These are phyloP conservation scores for Pomatorhinus ruficollis DNA, from an alignment of 2,113 vertebrate genomes.

Conservation along the genomic window DNA sequence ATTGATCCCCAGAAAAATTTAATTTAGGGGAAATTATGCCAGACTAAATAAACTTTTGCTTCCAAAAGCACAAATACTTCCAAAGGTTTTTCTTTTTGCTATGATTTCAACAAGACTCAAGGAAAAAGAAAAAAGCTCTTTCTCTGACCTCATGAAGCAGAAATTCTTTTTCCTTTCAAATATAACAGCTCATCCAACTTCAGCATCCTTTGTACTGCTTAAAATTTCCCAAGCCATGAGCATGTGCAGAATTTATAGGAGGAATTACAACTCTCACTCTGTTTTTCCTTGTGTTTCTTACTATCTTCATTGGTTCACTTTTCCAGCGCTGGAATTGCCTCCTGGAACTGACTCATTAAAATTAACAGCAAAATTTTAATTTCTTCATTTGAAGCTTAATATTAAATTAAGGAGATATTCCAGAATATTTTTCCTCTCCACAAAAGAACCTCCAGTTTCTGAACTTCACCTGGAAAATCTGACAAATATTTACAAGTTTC, in stretches of 20 bases:
- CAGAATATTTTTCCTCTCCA: background rate
- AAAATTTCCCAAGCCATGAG: background rate
- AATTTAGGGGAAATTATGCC: background rate
- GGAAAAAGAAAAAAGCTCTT: background rate
- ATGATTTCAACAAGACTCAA: background rate
- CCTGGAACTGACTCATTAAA: background rate
- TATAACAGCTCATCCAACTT: background rate
- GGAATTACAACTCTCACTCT: background rate
- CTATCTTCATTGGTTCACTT: background rate
- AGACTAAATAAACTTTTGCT: background rate
- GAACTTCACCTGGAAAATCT: background rate
- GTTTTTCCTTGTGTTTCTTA: background rate
- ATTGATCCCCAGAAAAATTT: background rate
- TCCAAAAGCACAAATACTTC: background rate
- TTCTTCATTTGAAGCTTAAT: background rate
- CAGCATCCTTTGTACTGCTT: rapidly evolving
- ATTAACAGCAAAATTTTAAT: background rate
- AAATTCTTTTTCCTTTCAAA: background rate
- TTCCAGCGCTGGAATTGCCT: background rate
- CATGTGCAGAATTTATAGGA: background rate
- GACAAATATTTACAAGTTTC: background rate
- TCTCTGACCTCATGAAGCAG: background rate
- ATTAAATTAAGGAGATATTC: background rate
- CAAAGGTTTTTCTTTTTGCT: background rate
- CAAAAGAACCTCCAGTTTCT: background rate